Conservation (phyloP, 2,797 vertebrate genomes). For the Argya squamiceps region DNA sequence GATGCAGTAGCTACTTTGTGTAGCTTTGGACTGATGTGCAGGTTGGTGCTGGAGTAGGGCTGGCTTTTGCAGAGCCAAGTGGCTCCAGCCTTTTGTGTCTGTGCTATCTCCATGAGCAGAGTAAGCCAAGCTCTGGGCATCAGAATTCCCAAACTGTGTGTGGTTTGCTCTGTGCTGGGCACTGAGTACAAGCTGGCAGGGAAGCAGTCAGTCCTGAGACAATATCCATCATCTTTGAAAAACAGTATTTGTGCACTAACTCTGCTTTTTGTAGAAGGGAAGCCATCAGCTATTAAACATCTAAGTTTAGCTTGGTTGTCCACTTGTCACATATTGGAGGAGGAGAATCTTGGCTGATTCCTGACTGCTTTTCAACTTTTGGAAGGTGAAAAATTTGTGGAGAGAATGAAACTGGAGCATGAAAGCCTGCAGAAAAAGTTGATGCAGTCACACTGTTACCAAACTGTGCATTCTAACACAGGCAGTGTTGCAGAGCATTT, state of each 20-base stretch:
- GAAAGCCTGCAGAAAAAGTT: background rate
- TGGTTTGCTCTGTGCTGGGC: background rate
- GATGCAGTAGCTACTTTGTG: background rate
- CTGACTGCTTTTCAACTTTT: background rate
- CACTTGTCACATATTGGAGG: background rate
- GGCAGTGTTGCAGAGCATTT: background rate
- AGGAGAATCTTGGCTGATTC: background rate
- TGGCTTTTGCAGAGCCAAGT: background rate
- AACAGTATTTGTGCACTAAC: background rate
- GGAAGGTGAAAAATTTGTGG: background rate
- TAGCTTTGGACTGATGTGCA: background rate
- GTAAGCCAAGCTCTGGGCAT: background rate
- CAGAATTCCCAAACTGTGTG: background rate
- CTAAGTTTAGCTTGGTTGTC: background rate
- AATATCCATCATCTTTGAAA: background rate
- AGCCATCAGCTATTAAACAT: background rate
- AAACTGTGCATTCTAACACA: background rate
- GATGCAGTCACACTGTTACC: background rate
- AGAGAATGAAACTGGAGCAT: background rate
- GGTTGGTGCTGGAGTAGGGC: background rate
- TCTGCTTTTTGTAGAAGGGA: background rate
- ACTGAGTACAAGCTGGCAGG: background rate
- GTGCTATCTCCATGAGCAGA: background rate
- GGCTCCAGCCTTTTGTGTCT: background rate
- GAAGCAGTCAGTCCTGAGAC: background rate